A percentile compares a stretch with the other conserved stretches of the same genome.
phyloP scores from a whole-genome alignment of 2,797 vertebrate species.

The Parauchenoglanis punctatus region DNA sequence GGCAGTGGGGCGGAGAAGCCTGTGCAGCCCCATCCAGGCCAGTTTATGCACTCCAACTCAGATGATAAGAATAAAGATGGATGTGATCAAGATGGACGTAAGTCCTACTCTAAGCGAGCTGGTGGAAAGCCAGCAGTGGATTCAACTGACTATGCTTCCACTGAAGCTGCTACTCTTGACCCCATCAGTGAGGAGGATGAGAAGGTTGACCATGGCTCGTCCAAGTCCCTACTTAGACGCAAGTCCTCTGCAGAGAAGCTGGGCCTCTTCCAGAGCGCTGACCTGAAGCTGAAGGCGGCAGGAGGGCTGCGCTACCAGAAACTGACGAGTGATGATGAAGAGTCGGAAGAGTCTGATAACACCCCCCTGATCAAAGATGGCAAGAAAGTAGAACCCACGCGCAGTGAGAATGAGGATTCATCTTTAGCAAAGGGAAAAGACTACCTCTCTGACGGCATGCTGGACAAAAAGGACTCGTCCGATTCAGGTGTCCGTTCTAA shows the following conservation, averaged over 20 bases:
- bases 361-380: slow-evolving; percentile 86
- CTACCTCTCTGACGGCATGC: slow-evolving; percentile 87
- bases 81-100: slow-evolving; percentile 85
- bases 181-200: slow-evolving; percentile 98
- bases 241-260: slow-evolving; percentile 81
- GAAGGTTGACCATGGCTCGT: slow-evolving; percentile 86
- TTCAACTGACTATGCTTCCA: slow-evolving; percentile 78
- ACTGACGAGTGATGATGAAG: slow-evolving; percentile 93
- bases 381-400: slow-evolving; percentile 71
- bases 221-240: slow-evolving; percentile 82
- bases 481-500: slow-evolving; percentile 93
- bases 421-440: slow-evolving; percentile 84
- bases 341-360: slow-evolving; percentile 92
- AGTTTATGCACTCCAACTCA: slow-evolving; percentile 81
- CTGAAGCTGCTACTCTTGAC: slow-evolving; percentile 83
- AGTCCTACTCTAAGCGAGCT: slow-evolving; percentile 75
- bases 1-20: slow-evolving; percentile 79
- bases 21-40: slow-evolving; percentile 82
- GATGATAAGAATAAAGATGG: slow-evolving; percentile 86
- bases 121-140: slow-evolving; percentile 77
- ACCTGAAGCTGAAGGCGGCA: slow-evolving; percentile 86
- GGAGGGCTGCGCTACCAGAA: slow-evolving; percentile 90
- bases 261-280: slow-evolving; percentile 86
- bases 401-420: slow-evolving; percentile 62
- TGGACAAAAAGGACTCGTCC: slow-evolving; percentile 97